These are phyloP conservation scores for Alosa alosa DNA, from an alignment of 2,113 vertebrate genomes.

Conservation along the genomic window DNA sequence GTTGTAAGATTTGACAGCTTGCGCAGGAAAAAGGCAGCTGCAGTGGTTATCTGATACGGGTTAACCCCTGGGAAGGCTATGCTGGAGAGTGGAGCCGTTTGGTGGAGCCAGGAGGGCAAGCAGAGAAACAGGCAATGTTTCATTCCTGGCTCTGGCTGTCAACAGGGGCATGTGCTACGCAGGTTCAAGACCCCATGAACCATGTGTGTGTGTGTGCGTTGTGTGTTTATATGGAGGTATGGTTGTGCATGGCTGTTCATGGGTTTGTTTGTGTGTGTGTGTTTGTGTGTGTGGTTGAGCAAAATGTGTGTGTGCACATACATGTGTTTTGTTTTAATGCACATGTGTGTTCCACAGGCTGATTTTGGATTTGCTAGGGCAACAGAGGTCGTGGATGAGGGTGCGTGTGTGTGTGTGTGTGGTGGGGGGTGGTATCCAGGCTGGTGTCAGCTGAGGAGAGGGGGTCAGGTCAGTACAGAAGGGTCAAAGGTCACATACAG, in stretches of 20 bases:
- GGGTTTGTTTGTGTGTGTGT: neutral
- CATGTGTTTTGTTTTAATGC: slow-evolving; percentile 13
- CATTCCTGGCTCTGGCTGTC: slow-evolving; percentile 27
- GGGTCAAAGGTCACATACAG: neutral
- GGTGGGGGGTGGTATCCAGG: slow-evolving; percentile 24
- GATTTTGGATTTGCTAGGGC: slow-evolving; percentile 46
- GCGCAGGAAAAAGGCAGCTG: slow-evolving; percentile 53
- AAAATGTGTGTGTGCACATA: slow-evolving; percentile 16
- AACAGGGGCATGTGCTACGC: slow-evolving; percentile 32
- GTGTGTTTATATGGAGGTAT: slow-evolving; percentile 4
- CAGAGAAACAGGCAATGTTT: slow-evolving; percentile 37
- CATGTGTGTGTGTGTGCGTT: slow-evolving; percentile 9
- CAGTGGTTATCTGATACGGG: slow-evolving; percentile 59
- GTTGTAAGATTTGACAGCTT: neutral
- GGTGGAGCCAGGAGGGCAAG: slow-evolving; percentile 26
- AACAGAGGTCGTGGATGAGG: slow-evolving; percentile 33
- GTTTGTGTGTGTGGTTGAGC: slow-evolving; percentile 38
- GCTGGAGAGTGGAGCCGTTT: neutral
- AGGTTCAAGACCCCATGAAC: slow-evolving; percentile 35
- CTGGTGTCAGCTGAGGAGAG: slow-evolving; percentile 37
- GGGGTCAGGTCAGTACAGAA: slow-evolving; percentile 23
- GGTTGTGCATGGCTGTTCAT: neutral
- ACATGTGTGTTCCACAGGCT: slow-evolving; percentile 20
- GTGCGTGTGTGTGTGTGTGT: slow-evolving; percentile 20
- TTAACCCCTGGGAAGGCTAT: slow-evolving; percentile 34